Evolutionary conservation across 2,113 vertebrate species (phyloP).

Genomic region (Phrynosoma platyrhinos): DNA sequence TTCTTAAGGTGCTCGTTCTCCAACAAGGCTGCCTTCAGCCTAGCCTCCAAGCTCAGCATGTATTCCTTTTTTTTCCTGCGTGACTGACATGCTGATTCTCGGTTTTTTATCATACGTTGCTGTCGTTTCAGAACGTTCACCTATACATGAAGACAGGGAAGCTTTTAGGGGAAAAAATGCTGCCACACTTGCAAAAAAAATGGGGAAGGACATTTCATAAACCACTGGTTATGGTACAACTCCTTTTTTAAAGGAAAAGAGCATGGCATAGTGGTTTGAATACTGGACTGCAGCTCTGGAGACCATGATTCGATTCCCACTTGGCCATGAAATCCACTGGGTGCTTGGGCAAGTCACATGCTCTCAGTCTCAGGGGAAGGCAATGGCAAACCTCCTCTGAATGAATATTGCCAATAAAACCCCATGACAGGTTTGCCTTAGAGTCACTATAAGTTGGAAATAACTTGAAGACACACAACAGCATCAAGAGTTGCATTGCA

Average conservation of each 20-base stretch:
- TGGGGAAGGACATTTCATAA: not conserved
- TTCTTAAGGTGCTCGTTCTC: constrained; percentile 91
- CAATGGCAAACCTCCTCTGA: no score
- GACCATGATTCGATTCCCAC: no score
- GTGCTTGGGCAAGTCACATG: no score
- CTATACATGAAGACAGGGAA: constrained; percentile 61
- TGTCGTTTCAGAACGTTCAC: constrained; percentile 86
- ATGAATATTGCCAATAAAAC: no score
- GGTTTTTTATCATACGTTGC: constrained; percentile 97
- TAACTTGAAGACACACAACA: not conserved
- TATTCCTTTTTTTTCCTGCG: constrained; percentile 97
- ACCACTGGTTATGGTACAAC: not conserved
- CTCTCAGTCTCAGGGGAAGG: no score
- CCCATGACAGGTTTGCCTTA: no score
- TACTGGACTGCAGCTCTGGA: no score
- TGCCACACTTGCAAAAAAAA: not conserved
- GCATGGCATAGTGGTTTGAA: no score
- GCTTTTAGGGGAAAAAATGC: not conserved
- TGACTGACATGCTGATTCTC: constrained; percentile 93
- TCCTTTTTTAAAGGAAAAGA: not conserved
- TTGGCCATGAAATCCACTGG: no score
- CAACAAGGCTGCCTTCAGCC: constrained; percentile 85
- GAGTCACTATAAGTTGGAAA: no score
- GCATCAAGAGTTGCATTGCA: not conserved
- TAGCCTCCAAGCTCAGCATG: constrained; percentile 87